Percentiles rank a stretch among this genome's conserved stretches.
phyloP scores from a whole-genome alignment of 2,113 vertebrate genomes.

The Tauraco erythrolophus region DNA sequence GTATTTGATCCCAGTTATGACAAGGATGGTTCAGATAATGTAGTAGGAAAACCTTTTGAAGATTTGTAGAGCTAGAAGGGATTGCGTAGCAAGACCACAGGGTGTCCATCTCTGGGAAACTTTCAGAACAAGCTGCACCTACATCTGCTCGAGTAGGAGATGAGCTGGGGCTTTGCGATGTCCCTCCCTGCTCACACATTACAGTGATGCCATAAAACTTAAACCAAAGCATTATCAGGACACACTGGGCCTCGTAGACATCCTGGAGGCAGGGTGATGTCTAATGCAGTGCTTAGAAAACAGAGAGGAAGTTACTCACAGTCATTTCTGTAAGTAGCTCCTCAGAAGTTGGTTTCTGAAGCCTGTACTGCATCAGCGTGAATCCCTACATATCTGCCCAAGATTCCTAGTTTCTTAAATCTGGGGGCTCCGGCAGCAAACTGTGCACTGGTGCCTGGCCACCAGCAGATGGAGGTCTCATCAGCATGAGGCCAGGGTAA shows the following conservation, averaged over 20 bases:
- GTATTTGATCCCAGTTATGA: background rate
- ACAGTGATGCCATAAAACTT: background rate
- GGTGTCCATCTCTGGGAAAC: background rate
- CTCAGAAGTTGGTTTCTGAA: background rate
- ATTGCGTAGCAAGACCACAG: background rate
- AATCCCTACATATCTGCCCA: background rate
- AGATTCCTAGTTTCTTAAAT: background rate
- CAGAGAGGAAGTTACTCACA: background rate
- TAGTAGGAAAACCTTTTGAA: background rate
- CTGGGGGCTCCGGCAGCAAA: background rate
- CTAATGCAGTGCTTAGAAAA: background rate
- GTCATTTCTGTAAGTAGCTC: background rate
- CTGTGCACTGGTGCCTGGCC: background rate
- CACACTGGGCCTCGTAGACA: background rate
- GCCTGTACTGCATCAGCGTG: background rate
- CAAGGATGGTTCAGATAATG: background rate
- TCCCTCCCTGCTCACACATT: background rate
- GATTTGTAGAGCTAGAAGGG: background rate
- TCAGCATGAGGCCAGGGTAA: background rate
- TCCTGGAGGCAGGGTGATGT: background rate
- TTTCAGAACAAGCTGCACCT: background rate
- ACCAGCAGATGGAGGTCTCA: constrained; percentile 42
- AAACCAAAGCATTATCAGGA: background rate
- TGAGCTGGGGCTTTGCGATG: background rate
- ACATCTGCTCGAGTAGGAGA: background rate